phyloP scores from a whole-genome alignment of 2,888 invertebrate species.

The Tenthredo mesomela region DNA sequence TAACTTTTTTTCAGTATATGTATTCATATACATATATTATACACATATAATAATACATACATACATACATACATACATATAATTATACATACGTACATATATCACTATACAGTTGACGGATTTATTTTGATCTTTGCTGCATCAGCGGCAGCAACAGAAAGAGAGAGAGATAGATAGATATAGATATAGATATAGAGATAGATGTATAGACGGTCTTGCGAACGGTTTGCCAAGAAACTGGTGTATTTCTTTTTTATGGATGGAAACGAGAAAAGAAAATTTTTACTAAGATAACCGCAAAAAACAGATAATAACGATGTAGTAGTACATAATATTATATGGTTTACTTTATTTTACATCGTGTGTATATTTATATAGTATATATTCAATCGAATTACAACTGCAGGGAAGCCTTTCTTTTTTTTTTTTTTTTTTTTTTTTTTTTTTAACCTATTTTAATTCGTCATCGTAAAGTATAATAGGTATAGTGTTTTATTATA shows the following conservation, averaged over 20 bases:
- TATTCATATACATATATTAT: background rate
- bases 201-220: background rate
- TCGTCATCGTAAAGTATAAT: too few species aligned
- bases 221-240: slow-evolving; percentile 26
- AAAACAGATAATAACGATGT: background rate
- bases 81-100: background rate
- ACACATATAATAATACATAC: background rate
- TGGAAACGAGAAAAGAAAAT: background rate
- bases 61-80: background rate
- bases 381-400: background rate
- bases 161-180: background rate
- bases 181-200: background rate
- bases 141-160: background rate
- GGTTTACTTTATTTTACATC: background rate
- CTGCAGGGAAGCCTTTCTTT: background rate
- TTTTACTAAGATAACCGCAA: background rate
- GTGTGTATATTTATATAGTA: background rate
- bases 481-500: too few species aligned
- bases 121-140: slow-evolving; percentile 28
- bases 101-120: slow-evolving; percentile 7
- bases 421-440: background rate
- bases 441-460: background rate
- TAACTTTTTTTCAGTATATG: background rate
- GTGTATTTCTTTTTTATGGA: background rate
- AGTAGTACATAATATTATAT: background rate